A percentile compares a stretch with the other conserved stretches of the same genome.
Evolutionary conservation across 2,888 invertebrate genomes (phyloP).

Genomic region (Gerosis bhagava): DNA sequence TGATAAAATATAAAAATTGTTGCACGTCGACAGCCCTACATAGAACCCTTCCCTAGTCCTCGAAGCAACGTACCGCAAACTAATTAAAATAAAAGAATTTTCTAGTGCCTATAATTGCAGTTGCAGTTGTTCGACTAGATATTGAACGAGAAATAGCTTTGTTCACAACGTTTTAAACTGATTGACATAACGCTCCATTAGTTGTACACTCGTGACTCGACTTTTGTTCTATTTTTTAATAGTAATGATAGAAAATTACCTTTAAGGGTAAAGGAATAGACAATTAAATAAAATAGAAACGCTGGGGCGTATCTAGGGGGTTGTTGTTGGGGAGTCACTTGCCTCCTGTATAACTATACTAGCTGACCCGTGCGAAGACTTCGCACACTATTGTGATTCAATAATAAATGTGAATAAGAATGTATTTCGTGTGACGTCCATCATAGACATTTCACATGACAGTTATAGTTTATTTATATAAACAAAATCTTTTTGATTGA

Average conservation of each 20-base stretch:
- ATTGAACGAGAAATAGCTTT: constrained; percentile 22
- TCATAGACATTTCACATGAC: no score
- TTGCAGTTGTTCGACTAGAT: constrained; percentile 22
- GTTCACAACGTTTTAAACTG: constrained; percentile 20
- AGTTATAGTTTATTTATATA: no score
- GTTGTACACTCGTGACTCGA: constrained; percentile 13
- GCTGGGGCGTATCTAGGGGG: no score
- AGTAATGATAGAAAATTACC: constrained; percentile 14
- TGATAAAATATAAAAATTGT: no score
- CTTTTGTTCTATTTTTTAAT: constrained; percentile 20
- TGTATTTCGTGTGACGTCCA: no score
- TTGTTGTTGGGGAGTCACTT: no score
- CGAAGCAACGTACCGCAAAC: constrained; percentile 22
- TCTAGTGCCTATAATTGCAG: constrained; percentile 24
- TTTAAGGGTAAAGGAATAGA: constrained; percentile 10
- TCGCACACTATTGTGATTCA: no score
- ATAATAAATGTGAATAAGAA: no score
- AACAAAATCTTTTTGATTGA: no score
- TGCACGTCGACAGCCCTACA: constrained; percentile 13
- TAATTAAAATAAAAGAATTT: constrained; percentile 24
- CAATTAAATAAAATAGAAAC: no score
- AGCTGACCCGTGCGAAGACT: no score
- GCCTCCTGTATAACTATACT: no score
- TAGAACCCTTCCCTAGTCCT: constrained; percentile 18
- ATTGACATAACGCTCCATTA: constrained; percentile 21